These are phyloP conservation scores for Ptychodera flava DNA, from an alignment of 35 echinoderm and acorn worm species.

Conservation along the genomic window DNA sequence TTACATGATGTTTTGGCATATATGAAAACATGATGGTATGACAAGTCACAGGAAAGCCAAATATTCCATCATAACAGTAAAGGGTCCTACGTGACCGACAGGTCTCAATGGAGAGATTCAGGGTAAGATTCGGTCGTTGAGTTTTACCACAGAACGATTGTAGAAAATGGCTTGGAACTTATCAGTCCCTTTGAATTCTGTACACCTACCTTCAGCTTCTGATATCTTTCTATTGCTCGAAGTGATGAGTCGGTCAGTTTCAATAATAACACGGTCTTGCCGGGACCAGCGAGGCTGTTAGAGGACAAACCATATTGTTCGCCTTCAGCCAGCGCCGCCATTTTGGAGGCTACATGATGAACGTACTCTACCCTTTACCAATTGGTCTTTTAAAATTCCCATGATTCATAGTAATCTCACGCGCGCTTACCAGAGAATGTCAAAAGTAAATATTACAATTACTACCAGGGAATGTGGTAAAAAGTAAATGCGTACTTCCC, in stretches of 20 bases:
- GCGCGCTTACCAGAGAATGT: background rate
- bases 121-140: background rate
- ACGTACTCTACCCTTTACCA: background rate
- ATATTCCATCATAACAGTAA: background rate
- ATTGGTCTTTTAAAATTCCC: background rate
- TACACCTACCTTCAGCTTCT: slow-evolving; percentile 51
- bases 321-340: slow-evolving; percentile 36
- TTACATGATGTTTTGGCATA: too few relatives aligned
- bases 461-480: background rate
- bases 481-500: background rate
- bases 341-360: slow-evolving; percentile 38
- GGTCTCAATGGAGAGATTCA: background rate
- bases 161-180: background rate
- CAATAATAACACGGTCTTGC: slow-evolving; percentile 53
- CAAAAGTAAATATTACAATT: background rate
- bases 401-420: background rate
- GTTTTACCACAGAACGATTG: background rate
- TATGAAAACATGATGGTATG: too few relatives aligned
- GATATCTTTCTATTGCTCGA: slow-evolving; percentile 51
- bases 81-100: background rate
- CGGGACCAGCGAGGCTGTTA: slow-evolving; percentile 41
- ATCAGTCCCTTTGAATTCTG: background rate
- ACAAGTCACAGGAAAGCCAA: background rate
- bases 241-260: slow-evolving; percentile 63
- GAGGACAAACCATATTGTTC: slow-evolving; percentile 60